phyloP scores from a whole-genome alignment of 1,140 invertebrate genomes.

The Hyposmocoma kahamanoa region DNA sequence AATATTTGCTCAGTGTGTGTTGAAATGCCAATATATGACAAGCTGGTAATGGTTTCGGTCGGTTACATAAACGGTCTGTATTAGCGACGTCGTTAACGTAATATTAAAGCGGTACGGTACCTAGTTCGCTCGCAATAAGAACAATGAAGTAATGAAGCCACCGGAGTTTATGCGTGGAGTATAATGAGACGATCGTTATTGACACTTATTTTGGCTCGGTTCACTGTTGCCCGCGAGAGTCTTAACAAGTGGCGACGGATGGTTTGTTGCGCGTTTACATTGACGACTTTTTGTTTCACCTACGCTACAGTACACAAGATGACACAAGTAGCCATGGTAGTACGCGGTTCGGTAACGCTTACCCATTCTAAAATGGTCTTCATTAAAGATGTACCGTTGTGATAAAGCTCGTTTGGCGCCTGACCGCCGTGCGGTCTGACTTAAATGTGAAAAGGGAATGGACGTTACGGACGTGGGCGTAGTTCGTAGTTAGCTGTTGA shows the following conservation, averaged over 20 bases:
- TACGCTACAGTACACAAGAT: constrained; percentile 13
- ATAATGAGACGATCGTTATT: constrained; percentile 23
- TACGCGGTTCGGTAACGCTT: constrained; percentile 19
- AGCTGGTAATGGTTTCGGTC: too few species aligned
- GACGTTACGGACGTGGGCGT: constrained; percentile 9
- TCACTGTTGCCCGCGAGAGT: constrained; percentile 11
- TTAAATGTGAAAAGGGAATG: constrained; percentile 12
- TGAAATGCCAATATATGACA: too few species aligned
- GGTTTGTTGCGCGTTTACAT: constrained; percentile 26
- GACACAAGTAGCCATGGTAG: constrained; percentile 7
- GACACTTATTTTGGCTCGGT: constrained; percentile 33
- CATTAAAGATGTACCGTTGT: constrained; percentile 17
- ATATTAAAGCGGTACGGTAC: too few species aligned
- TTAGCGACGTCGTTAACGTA: too few species aligned
- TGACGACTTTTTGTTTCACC: constrained; percentile 20
- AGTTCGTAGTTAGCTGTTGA: constrained; percentile 13
- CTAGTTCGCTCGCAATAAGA: not conserved
- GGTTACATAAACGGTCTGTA: too few species aligned
- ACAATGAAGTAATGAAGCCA: constrained; percentile 2
- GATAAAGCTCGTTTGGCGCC: constrained; percentile 16
- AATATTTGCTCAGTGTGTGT: too few species aligned
- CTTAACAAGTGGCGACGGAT: constrained; percentile 23
- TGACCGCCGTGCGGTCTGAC: constrained; percentile 1
- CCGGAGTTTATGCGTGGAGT: constrained; percentile 2
- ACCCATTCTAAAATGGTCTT: constrained; percentile 24